These are phyloP conservation scores for Drepana falcataria DNA, from an alignment of 2,888 invertebrate species.

Conservation along the genomic window DNA sequence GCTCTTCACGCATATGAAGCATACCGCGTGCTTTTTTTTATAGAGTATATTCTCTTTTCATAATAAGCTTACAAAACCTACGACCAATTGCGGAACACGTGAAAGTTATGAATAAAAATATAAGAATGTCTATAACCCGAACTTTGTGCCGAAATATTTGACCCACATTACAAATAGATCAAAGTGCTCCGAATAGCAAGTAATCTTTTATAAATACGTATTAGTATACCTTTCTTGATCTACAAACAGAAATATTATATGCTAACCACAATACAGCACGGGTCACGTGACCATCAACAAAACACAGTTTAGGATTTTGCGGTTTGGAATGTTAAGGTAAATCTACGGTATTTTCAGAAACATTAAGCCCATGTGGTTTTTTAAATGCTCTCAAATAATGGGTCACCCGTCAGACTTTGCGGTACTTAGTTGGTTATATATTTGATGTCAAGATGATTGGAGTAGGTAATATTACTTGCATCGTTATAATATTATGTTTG, in stretches of 20 bases:
- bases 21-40: no score
- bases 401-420: no score
- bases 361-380: neutral
- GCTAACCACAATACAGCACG: constrained; percentile 11
- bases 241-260: neutral
- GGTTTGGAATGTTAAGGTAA: constrained; percentile 24
- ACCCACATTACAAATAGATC: neutral
- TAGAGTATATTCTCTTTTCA: no score
- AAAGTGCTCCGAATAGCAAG: neutral
- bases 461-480: no score
- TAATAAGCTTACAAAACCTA: no score
- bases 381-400: no score
- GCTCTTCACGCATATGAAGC: no score
- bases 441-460: no score
- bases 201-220: neutral
- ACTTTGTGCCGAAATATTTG: neutral
- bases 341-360: neutral
- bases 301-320: constrained; percentile 39
- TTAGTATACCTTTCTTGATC: neutral
- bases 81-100: neutral
- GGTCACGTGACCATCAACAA: constrained; percentile 39
- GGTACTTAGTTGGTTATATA: no score
- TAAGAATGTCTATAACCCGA: neutral
- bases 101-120: neutral
- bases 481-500: no score